phyloP scores from a whole-genome alignment of 1,140 invertebrate species.

The Chionoecetes opilio region DNA sequence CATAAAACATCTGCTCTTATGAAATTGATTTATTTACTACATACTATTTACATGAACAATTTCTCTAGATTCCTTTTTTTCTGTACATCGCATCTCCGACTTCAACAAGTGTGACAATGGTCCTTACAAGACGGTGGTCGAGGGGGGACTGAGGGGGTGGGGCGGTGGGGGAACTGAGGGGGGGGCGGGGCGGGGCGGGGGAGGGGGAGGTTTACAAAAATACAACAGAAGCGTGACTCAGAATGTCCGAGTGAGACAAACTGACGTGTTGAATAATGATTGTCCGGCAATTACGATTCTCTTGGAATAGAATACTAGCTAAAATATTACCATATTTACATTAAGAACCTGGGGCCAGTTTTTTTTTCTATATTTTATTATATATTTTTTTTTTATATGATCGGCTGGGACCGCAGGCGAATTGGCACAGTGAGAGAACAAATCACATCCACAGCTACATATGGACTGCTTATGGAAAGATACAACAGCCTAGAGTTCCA shows the following conservation, averaged over 20 bases:
- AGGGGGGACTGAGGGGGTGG: constrained; percentile 58
- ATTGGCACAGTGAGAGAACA: constrained; percentile 79
- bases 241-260: constrained; percentile 50
- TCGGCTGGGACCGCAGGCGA: constrained; percentile 70
- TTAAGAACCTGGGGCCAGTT: constrained; percentile 69
- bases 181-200: background rate
- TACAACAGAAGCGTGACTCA: constrained; percentile 70
- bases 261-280: constrained; percentile 75
- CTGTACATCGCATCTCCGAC: constrained; percentile 78
- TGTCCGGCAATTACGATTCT: constrained; percentile 78
- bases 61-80: constrained; percentile 76
- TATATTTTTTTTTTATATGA: background rate
- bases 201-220: constrained; percentile 70
- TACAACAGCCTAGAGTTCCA: constrained; percentile 75
- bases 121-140: constrained; percentile 72
- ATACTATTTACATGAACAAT: constrained; percentile 80
- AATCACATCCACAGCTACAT: constrained; percentile 78
- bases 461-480: constrained; percentile 76
- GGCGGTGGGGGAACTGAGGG: no score
- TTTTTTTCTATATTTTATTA: constrained; percentile 29
- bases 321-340: constrained; percentile 79
- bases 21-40: constrained; percentile 80
- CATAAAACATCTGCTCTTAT: constrained; percentile 70
- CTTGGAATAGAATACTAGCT: constrained; percentile 77
- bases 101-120: constrained; percentile 77